Evolutionary conservation across 2,797 vertebrate genomes (phyloP).

Genomic region (Tarsius wallacei): DNA sequence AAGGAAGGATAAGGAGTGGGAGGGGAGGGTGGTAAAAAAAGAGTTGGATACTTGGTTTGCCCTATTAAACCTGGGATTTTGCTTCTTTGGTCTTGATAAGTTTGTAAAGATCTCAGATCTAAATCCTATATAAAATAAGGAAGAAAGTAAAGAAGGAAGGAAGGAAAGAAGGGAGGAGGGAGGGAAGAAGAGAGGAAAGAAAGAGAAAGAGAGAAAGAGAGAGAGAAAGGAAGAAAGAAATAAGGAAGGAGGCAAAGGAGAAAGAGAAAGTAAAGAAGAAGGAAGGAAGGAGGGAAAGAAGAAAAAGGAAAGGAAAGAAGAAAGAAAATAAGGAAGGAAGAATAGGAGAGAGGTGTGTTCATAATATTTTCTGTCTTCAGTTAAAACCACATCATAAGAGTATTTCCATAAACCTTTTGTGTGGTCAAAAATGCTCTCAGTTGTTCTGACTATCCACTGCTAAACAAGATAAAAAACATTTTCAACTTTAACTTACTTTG

Average conservation of each 20-base stretch:
- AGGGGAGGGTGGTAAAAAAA: too few species aligned
- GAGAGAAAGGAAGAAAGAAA: accelerated
- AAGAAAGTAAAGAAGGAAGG: accelerated
- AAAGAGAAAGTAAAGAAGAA: neutral
- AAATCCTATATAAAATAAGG: neutral
- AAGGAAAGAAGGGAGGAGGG: accelerated
- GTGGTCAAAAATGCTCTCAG: neutral
- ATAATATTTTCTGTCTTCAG: neutral
- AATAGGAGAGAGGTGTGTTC: neutral
- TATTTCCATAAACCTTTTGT: neutral
- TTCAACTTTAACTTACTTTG: neutral
- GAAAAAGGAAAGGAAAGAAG: accelerated
- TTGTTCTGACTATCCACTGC: neutral
- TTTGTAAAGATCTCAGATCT: neutral
- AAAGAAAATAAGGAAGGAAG: neutral
- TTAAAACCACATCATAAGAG: neutral
- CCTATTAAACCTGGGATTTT: neutral
- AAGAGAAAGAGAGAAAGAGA: neutral
- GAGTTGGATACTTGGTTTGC: neutral
- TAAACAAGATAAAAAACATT: slow-evolving; percentile 47
- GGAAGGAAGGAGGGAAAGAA: too few species aligned
- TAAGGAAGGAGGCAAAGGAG: accelerated
- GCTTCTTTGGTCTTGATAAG: neutral
- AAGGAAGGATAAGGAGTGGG: too few species aligned
- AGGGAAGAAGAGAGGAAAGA: accelerated